Percentiles rank a stretch among this genome's conserved stretches.
phyloP scores from a whole-genome alignment of 2,113 vertebrate species.

The Etia nguti region DNA sequence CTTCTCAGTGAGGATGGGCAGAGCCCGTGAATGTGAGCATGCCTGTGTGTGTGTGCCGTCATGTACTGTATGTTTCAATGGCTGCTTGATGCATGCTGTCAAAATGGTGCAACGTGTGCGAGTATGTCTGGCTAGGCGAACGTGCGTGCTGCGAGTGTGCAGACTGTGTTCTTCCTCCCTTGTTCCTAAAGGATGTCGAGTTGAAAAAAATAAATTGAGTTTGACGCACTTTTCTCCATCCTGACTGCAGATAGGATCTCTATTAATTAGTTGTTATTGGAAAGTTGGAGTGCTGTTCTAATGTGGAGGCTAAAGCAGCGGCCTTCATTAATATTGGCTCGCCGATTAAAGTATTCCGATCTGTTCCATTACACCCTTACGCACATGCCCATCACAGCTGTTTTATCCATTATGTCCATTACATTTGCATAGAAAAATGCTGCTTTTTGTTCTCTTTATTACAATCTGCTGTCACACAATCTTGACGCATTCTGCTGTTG shows the following conservation, averaged over 20 bases:
- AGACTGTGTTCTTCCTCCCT: background rate
- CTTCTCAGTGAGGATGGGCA: background rate
- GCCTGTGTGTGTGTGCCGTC: background rate
- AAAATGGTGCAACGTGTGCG: background rate
- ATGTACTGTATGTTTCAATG: background rate
- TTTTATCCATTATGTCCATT: background rate
- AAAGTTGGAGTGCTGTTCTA: conserved; percentile 29
- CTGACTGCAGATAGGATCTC: conserved; percentile 38
- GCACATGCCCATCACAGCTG: background rate
- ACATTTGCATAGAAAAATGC: background rate
- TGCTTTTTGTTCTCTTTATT: background rate
- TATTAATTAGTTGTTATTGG: conserved; percentile 63
- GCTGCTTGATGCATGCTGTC: conserved; percentile 1
- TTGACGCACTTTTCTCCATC: conserved; percentile 40
- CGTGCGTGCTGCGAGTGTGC: background rate
- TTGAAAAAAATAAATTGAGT: conserved; percentile 50
- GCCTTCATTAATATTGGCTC: conserved; percentile 34
- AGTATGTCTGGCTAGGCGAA: background rate
- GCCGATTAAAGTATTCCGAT: conserved; percentile 48
- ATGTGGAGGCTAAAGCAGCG: background rate
- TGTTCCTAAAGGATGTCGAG: background rate
- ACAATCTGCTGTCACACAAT: background rate
- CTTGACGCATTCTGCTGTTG: background rate
- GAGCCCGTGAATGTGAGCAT: background rate
- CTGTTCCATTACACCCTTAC: background rate